Base-by-base conservation (phyloP, 37 sponge, comb jelly and placozoan genomes). In the Tethya wilhelma region DNA sequence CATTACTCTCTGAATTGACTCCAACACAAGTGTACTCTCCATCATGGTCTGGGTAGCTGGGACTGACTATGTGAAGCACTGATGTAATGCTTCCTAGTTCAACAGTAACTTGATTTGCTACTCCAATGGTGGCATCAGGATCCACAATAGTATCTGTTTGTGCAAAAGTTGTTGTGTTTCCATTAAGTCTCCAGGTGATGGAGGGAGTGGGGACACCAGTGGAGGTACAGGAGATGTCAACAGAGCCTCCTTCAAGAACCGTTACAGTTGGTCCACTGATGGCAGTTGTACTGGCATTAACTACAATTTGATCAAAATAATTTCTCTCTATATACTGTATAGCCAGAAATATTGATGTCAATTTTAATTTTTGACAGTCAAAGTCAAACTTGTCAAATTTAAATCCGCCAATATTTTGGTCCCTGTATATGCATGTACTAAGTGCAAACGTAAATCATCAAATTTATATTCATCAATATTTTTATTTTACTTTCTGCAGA, bases 141-240 rank as follows among this genome's bases (percentile, higher is more conserved):
- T 42, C 33, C 0, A 26, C 17, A 7, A 25, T 41, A 0, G 38
- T 17, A 64, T 63, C 45, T 36, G 68, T 79, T 23, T 66, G 56
- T 28, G 5, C 1, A 42, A 79, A 79, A 12, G 56, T 19, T 30
- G 68, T 31, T 1, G 37, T 19, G 4, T 26, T 26, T 56, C 31
- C 34, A 2, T 46, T 26, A 32, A 79, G 33, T 46, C 9, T 36
- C 86, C 86, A 85, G 2, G 79, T 62, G 56, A 85, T 78, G 73
- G 44, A 49, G 42, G 86, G 86, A 17, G 49, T 31, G 23, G 86
- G 86, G 34, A 53, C 63, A 32, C 78, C 86, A 41, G 55, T 60
- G 6, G 79, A 67, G 14, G 44, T 53, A 37, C 86, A 85, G 67
- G 79, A 67, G 49, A 79, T 79, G 68, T 67, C 38, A 23, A 79